Conservation (phyloP, 2,888 invertebrate species). For the Orchesellides sinensis region DNA sequence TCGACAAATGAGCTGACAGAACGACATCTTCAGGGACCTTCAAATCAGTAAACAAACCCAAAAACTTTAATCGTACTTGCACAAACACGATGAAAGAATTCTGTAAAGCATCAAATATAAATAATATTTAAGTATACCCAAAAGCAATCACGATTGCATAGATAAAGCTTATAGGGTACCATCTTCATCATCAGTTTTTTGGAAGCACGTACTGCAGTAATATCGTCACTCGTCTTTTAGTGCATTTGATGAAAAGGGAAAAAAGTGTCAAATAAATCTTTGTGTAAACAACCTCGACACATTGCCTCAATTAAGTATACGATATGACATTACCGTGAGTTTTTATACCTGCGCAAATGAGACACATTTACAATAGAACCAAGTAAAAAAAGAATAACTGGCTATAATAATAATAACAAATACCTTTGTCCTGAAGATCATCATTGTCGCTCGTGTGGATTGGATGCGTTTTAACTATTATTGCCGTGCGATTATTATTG, state of each 20-base stretch:
- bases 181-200: conserved; percentile 7
- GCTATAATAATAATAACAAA: neutral
- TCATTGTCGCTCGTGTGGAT: conserved; percentile 13
- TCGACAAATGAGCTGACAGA: conserved; percentile 30
- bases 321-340: conserved; percentile 16
- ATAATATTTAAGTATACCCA: neutral
- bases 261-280: conserved; percentile 63
- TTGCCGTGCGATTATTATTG: neutral
- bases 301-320: conserved; percentile 61
- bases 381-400: neutral
- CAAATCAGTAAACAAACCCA: conserved; percentile 49
- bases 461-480: neutral
- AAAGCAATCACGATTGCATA: conserved; percentile 15
- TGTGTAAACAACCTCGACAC: conserved; percentile 63
- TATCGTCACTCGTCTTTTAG: conserved; percentile 14
- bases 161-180: neutral
- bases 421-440: neutral
- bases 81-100: conserved; percentile 52
- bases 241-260: conserved; percentile 25
- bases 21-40: conserved; percentile 38
- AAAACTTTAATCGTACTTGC: conserved; percentile 51
- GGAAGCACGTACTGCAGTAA: neutral
- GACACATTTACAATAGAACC: neutral
- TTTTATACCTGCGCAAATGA: neutral
- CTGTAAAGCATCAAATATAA: conserved; percentile 18